Evolutionary conservation across 1,140 invertebrate genomes (phyloP).

Genomic region (Leguminivora glycinivorella): DNA sequence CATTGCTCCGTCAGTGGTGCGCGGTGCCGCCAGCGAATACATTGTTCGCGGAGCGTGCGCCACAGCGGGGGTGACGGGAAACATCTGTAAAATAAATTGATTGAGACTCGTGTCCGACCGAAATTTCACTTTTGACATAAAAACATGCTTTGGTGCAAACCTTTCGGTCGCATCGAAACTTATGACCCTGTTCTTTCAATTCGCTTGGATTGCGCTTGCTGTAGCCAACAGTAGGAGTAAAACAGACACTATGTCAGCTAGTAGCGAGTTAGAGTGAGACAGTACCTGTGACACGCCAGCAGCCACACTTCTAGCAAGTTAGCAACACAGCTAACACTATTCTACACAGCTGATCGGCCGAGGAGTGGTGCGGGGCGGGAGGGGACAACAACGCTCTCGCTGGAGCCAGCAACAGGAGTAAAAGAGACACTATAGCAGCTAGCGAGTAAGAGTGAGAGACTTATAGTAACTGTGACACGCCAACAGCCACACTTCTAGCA

Average conservation of each 20-base stretch:
- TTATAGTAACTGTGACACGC: slow-evolving; percentile 83
- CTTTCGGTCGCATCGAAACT: too few relatives aligned
- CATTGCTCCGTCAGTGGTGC: slow-evolving; percentile 95
- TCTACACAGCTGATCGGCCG: slow-evolving; percentile 96
- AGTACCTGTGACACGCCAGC: slow-evolving; percentile 88
- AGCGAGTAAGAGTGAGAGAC: too few relatives aligned
- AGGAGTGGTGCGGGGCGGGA: slow-evolving; percentile 95
- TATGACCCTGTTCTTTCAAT: too few relatives aligned
- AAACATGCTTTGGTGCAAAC: too few relatives aligned
- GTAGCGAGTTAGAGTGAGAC: too few relatives aligned
- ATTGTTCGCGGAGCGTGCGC: slow-evolving; percentile 96
- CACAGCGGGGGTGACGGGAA: slow-evolving; percentile 95
- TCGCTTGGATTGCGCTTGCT: too few relatives aligned
- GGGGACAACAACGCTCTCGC: slow-evolving; percentile 95
- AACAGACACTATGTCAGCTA: too few relatives aligned
- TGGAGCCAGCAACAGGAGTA: slow-evolving; percentile 94
- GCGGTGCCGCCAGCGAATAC: slow-evolving; percentile 95
- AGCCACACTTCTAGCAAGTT: slow-evolving; percentile 98
- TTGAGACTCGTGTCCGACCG: too few relatives aligned
- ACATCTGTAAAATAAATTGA: slow-evolving; percentile 83
- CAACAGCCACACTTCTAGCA: slow-evolving; percentile 97
- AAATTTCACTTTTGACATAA: too few relatives aligned
- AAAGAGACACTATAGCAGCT: slow-evolving; percentile 76
- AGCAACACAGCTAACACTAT: slow-evolving; percentile 95
- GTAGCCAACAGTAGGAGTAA: too few relatives aligned